phyloP scores from a whole-genome alignment of 2,113 vertebrate species.

The Catharus fuscescens region DNA sequence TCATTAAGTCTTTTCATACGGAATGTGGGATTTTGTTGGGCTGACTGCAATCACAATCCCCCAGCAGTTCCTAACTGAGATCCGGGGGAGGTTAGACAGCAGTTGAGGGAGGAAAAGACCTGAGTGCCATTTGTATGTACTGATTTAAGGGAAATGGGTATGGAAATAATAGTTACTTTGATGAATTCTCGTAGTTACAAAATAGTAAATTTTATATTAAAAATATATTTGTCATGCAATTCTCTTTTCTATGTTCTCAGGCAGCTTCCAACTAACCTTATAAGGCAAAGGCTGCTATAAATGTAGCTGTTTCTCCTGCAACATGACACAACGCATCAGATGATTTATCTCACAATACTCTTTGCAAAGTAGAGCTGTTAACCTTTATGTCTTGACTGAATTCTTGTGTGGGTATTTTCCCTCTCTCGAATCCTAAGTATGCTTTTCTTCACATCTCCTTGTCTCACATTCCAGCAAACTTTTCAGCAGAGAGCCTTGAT shows the following conservation, averaged over 20 bases:
- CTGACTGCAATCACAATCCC: neutral
- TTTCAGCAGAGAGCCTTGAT: neutral
- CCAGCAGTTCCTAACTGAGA: neutral
- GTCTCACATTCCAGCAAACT: neutral
- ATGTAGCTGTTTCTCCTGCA: neutral
- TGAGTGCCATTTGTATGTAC: neutral
- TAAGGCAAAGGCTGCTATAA: neutral
- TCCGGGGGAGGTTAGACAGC: too few relatives aligned
- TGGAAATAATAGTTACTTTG: neutral
- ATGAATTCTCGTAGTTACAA: neutral
- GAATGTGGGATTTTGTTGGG: neutral
- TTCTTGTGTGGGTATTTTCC: neutral
- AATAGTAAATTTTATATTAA: neutral
- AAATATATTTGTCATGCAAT: neutral
- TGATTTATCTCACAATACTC: neutral
- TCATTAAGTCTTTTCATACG: neutral
- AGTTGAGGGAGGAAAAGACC: neutral
- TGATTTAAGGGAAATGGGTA: neutral
- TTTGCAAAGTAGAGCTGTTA: neutral
- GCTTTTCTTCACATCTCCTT: neutral
- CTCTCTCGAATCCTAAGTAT: neutral
- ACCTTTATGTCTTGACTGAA: neutral
- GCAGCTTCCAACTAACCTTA: neutral
- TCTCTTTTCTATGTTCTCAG: neutral
- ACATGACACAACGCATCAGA: neutral